Evolutionary conservation across 2,888 invertebrate species (phyloP).

Genomic region (Frankliniella intonsa): DNA sequence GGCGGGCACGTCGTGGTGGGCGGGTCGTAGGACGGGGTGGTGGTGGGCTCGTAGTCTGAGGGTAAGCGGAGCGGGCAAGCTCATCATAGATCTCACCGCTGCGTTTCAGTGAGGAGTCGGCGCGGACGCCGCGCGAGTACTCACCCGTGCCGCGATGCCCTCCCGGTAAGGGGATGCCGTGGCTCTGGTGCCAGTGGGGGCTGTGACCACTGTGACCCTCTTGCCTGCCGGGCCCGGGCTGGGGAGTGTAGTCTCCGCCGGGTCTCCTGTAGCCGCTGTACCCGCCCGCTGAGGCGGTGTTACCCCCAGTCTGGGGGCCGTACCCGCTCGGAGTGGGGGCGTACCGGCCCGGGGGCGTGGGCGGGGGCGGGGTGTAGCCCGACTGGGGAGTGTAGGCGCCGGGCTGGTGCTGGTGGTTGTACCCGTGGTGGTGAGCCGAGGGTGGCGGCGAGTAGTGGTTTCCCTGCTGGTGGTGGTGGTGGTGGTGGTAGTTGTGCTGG

Average conservation of each 20-base stretch:
- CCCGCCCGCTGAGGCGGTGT: background rate
- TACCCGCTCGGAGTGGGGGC: background rate
- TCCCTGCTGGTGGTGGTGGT: conserved; percentile 31
- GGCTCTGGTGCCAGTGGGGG: background rate
- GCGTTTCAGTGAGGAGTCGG: too few species aligned
- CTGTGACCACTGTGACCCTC: background rate
- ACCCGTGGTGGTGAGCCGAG: conserved; percentile 29
- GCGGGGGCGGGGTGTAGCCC: background rate
- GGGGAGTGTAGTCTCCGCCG: background rate
- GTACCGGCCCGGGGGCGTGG: background rate
- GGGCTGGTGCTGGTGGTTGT: conserved; percentile 30
- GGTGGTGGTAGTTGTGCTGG: conserved; percentile 31
- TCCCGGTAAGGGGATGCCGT: background rate
- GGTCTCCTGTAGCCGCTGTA: background rate
- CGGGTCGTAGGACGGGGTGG: background rate
- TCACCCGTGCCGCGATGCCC: background rate
- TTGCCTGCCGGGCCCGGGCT: background rate
- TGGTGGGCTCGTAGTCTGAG: background rate
- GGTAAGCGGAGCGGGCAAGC: too few species aligned
- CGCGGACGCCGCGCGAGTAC: too few species aligned
- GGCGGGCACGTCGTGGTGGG: background rate
- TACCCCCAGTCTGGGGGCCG: background rate
- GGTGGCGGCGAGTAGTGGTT: background rate
- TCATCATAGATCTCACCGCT: too few species aligned
- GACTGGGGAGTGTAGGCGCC: background rate